A percentile compares a stretch with the other conserved stretches of the same genome.
These are phyloP conservation scores for Drosophila dives DNA, from an alignment of 2,888 invertebrate species.

Conservation along the genomic window DNA sequence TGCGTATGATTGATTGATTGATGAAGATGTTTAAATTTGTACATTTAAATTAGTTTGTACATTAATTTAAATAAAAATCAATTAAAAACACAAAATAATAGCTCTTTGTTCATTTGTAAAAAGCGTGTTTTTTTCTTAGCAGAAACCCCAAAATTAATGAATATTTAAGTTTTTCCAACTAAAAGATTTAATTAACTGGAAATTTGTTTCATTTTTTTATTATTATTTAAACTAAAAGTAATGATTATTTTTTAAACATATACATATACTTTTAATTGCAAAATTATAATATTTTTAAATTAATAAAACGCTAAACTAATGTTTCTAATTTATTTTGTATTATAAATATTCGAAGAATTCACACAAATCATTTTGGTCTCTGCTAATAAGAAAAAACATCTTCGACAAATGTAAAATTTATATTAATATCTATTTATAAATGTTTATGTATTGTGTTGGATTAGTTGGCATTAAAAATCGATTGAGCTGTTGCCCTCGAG, in stretches of 20 bases:
- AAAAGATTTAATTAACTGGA: constrained; percentile 7
- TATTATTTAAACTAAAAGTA: constrained; percentile 38
- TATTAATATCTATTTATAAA: background rate
- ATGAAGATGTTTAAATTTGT: constrained; percentile 78
- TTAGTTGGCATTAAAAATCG: background rate
- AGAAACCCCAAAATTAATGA: constrained; percentile 38
- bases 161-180: constrained; percentile 9
- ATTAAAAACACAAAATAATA: constrained; percentile 66
- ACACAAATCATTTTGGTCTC: constrained; percentile 23
- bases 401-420: background rate
- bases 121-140: constrained; percentile 34
- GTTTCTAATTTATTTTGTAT: constrained; percentile 26
- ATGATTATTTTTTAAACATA: constrained; percentile 42
- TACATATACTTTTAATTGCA: constrained; percentile 33
- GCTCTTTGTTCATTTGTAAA: constrained; percentile 7
- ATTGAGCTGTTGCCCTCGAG: background rate
- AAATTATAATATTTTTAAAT: constrained; percentile 43
- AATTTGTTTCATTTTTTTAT: constrained; percentile 24
- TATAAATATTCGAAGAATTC: constrained; percentile 4
- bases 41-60: constrained; percentile 83
- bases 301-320: constrained; percentile 51
- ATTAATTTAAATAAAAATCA: constrained; percentile 81
- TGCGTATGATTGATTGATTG: constrained; percentile 74
- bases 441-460: background rate
- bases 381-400: background rate